These are phyloP conservation scores for Taphrorychus bicolor DNA, from an alignment of 2,888 invertebrate genomes.

Conservation along the genomic window DNA sequence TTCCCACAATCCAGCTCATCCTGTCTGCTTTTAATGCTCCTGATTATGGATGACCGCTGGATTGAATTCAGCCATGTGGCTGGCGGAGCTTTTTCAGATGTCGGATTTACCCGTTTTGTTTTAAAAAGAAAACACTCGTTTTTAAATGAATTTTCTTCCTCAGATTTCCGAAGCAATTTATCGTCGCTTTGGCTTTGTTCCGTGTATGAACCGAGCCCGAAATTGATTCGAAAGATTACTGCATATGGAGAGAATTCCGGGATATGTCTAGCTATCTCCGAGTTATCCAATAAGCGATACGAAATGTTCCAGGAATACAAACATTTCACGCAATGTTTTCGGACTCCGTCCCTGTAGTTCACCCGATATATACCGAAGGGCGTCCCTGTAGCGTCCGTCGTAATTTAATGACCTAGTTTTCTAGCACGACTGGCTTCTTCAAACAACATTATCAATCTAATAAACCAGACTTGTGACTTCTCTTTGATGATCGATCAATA, in stretches of 20 bases:
- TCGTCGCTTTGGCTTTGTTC: conserved; percentile 26
- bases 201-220: conserved; percentile 19
- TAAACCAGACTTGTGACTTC: conserved; percentile 28
- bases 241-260: conserved; percentile 9
- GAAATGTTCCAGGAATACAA: background rate
- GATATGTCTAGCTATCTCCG: background rate
- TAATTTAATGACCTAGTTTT: conserved; percentile 34
- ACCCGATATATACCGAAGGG: background rate
- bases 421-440: conserved; percentile 25
- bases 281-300: background rate
- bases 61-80: conserved; percentile 38
- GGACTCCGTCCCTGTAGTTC: conserved; percentile 2
- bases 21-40: conserved; percentile 44
- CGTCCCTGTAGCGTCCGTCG: conserved; percentile 10
- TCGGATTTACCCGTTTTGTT: conserved; percentile 33
- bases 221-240: conserved; percentile 29
- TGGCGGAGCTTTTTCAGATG: conserved; percentile 36
- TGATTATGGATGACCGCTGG: conserved; percentile 44
- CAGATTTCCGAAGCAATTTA: conserved; percentile 37
- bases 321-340: background rate
- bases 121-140: conserved; percentile 32
- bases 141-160: conserved; percentile 39
- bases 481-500: conserved; percentile 27
- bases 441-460: conserved; percentile 37
- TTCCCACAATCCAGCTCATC: conserved; percentile 38